Base-by-base conservation (phyloP, 2,888 invertebrate species). In the Stenchaetothrips biformis region DNA sequence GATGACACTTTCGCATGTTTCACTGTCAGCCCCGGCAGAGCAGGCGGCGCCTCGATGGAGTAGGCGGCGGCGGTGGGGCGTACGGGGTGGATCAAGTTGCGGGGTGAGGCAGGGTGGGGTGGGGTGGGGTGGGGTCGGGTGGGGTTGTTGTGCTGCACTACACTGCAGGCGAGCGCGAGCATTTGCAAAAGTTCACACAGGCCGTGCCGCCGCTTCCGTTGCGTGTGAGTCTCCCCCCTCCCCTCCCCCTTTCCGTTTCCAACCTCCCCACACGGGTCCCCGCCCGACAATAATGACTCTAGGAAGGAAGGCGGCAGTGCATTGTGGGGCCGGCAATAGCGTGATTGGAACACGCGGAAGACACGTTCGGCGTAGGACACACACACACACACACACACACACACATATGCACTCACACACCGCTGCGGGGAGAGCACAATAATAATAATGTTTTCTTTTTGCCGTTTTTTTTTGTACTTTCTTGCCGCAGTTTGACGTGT, bases 81-180 rank as follows among this genome's bases (percentile, higher is more conserved):
- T 25, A 74, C 67, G 25, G 25, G 67, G 67, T 74, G 67, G 67
- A 74, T 74, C 67, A 74, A 25, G 67, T 74, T 25, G 21, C 25
- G 67, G 37, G 37, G 21, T 7, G 25, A 2, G 67, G 25, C 21
- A 25, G 21, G 67, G 67, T 0, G 67, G 67, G 67, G 67, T 2
- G 16, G 53, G n/a, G n/a, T n/a, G n/a, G n/a, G n/a, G 53, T 13
- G 67, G 67, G 2, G 67, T 6, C 7, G 67, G 37, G 67, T 7
- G 67, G 67, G 67, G 21, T 4, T 0, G 25, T 2, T 21, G 25
- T 25, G 67, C 67, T 8, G 67, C 67, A 74, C 21, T 21, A 74
- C 21, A 11, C 8, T 11, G 25, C 67, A 37, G 37, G 37, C 37
- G 37, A 37, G 37, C 37, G n/a, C n/a, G 53, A 9, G 53, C 37